phyloP scores from a whole-genome alignment of 2,888 invertebrate genomes.

The Hyposoter didymator region DNA sequence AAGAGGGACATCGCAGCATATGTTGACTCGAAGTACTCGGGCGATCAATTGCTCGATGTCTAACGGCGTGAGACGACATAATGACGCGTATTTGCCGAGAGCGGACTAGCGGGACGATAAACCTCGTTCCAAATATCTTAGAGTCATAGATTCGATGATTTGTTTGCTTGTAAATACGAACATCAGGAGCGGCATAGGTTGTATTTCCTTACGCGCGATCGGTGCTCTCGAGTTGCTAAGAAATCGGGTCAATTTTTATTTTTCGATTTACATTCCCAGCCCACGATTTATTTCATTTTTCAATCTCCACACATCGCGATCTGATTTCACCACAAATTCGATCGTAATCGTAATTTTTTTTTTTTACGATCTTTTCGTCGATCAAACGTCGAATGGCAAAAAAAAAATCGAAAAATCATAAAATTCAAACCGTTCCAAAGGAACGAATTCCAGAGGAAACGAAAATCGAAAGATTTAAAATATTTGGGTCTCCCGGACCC shows the following conservation, averaged over 20 bases:
- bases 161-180: neutral
- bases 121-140: constrained; percentile 64
- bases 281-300: neutral
- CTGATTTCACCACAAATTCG: neutral
- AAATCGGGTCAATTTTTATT: constrained; percentile 15
- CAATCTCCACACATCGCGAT: neutral
- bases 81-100: constrained; percentile 59
- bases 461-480: neutral
- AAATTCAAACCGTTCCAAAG: too few species aligned
- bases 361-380: neutral
- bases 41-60: constrained; percentile 54
- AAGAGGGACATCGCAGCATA: constrained; percentile 69
- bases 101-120: constrained; percentile 65
- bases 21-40: constrained; percentile 42
- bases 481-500: neutral
- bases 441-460: neutral
- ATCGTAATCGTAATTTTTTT: neutral
- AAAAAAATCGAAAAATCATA: neutral
- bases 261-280: constrained; percentile 11
- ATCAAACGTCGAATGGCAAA: neutral
- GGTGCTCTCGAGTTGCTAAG: neutral
- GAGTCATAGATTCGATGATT: constrained; percentile 32
- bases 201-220: neutral
- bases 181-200: neutral
- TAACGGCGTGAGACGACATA: constrained; percentile 62